A percentile compares a stretch with the other conserved stretches of the same genome.
These are phyloP conservation scores for Callocephalon fimbriatum DNA, from an alignment of 2,113 vertebrate species.

Conservation along the genomic window DNA sequence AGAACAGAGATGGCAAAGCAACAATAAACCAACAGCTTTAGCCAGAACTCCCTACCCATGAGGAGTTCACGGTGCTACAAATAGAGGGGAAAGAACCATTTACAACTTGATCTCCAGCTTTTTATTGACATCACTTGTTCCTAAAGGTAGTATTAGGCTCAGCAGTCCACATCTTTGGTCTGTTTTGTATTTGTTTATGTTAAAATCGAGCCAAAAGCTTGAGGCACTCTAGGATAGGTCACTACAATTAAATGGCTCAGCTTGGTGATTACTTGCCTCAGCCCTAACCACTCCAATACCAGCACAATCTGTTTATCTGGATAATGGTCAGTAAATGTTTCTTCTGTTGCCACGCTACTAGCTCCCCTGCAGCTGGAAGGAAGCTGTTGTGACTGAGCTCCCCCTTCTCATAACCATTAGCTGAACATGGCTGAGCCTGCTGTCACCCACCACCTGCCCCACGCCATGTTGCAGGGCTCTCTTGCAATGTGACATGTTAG, in stretches of 20 bases:
- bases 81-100: background rate
- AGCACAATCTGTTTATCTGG: background rate
- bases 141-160: constrained; percentile 1
- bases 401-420: background rate
- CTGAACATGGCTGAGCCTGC: background rate
- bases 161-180: background rate
- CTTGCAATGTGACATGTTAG: background rate
- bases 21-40: background rate
- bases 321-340: background rate
- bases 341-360: background rate
- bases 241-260: background rate
- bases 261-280: background rate
- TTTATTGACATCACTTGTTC: background rate
- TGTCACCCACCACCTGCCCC: background rate
- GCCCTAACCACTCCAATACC: background rate
- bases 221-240: background rate
- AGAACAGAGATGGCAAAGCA: background rate
- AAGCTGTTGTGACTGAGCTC: background rate
- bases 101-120: background rate
- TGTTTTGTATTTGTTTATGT: background rate
- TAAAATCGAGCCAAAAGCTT: constrained; percentile 9
- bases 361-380: background rate
- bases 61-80: constrained; percentile 26
- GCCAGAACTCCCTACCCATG: background rate
- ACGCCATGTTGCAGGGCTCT: background rate